phyloP scores from a whole-genome alignment of 2,888 invertebrate species.

The Euclidia mi region DNA sequence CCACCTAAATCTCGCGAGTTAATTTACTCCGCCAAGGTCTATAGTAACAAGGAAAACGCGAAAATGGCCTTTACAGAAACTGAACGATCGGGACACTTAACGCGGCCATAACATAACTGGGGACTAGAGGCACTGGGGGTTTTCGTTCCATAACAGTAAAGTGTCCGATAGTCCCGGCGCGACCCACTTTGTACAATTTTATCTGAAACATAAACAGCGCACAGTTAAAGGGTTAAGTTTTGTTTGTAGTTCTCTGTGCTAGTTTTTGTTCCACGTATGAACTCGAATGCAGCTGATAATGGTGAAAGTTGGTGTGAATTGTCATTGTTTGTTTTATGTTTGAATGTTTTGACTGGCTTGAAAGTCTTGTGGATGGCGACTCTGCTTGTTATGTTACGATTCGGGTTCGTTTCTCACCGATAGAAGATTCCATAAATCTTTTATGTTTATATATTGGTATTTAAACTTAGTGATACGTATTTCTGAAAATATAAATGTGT shows the following conservation, averaged over 20 bases:
- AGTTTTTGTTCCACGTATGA: no score
- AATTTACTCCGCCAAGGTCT: background rate
- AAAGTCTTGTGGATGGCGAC: no score
- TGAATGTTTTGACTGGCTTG: no score
- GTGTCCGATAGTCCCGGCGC: conserved; percentile 28
- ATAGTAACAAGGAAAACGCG: background rate
- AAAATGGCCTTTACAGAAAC: conserved; percentile 9
- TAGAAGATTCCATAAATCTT: no score
- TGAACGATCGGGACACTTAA: conserved; percentile 30
- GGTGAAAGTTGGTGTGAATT: no score
- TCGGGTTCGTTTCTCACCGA: no score
- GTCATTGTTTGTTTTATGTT: no score
- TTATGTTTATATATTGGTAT: no score
- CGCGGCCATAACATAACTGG: conserved; percentile 28
- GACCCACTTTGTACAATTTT: conserved; percentile 32
- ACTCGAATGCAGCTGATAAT: no score
- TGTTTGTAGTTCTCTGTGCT: conserved; percentile 3
- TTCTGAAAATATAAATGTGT: no score
- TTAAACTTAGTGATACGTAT: no score
- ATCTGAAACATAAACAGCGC: conserved; percentile 32
- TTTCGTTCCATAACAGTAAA: conserved; percentile 37
- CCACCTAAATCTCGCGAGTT: background rate
- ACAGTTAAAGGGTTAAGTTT: conserved; percentile 18
- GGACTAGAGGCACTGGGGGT: conserved; percentile 28
- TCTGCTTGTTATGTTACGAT: no score